Evolutionary conservation across 1,140 invertebrate species (phyloP), one percentile per base, ranked within the genome.

Genomic region (Drosophila novamexicana): DNA sequence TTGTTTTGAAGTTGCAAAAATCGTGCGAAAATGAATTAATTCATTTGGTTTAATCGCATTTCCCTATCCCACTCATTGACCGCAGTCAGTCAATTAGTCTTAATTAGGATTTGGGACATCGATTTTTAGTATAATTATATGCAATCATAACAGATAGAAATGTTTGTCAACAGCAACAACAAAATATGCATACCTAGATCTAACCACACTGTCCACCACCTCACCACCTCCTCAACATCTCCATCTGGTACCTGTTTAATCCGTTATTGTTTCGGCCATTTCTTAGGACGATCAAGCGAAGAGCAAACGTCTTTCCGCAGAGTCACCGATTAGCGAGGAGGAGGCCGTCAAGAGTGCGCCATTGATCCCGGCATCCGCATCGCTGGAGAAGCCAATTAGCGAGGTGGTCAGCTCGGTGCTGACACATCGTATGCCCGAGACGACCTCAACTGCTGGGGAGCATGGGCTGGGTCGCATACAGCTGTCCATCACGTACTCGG

Each of bases 401-500:
- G 90, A 91, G 32, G 62, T 86, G 14, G 52, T 69, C 42, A 67
- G 73, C 29, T 75, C 77, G 1, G 73, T 90, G 34, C 45, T 93
- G 34, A 88, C 89, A 56, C 93, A 93, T 80, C 84, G 93, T 77
- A 88, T 92, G 63, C 93, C 93, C 34, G 94, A 93, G 72, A 71
- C 93, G 8, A 94, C 93, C n/a, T 94, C 93, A 58, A 95, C 94
- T 6, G 93, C 94, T 50, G 96, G 96, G 6, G 95, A 95, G 75
- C 93, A 94, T 39, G 95, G 95, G 37, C 92, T 97, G 37, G 96
- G 97, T 0, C 94, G 96, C 59, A 97, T 98, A 66, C 96, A 98
- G 88, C 89, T 98, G 40, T 97, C 97, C 3, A 93, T 98, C n/a
- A 94, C 96, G 36, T 98, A 98, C 93, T 97, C 96, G 79, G 94